Percentiles rank a stretch among this genome's conserved stretches.
These are phyloP conservation scores for Rhinogobio ventralis DNA, from an alignment of 2,797 vertebrate genomes.

Conservation along the genomic window DNA sequence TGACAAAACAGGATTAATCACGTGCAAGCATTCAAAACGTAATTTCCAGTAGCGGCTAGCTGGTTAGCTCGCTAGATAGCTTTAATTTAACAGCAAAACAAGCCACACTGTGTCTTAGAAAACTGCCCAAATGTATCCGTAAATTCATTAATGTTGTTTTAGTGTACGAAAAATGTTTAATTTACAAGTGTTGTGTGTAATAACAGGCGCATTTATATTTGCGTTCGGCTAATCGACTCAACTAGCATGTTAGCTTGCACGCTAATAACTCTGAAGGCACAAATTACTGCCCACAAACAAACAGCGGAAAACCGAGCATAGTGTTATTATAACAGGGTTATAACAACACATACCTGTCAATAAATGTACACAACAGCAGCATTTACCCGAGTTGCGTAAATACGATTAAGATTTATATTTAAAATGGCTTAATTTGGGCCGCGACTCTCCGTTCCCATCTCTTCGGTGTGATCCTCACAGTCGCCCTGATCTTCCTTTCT, in stretches of 20 bases:
- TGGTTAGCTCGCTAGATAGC: neutral
- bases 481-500: constrained; percentile 58
- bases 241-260: neutral
- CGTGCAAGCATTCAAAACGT: neutral
- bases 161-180: neutral
- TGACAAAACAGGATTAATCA: neutral
- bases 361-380: neutral
- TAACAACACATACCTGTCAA: neutral
- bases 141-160: neutral
- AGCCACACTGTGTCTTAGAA: neutral
- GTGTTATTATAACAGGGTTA: neutral
- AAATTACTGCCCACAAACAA: constrained; percentile 9
- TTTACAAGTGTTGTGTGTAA: neutral
- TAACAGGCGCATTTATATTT: neutral
- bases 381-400: neutral
- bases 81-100: neutral
- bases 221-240: neutral
- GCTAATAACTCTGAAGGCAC: constrained; percentile 36
- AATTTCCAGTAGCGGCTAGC: constrained; percentile 28
- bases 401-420: neutral
- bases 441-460: constrained; percentile 52
- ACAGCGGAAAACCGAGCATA: neutral
- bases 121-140: neutral
- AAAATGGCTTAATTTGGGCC: constrained; percentile 12
- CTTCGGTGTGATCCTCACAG: constrained; percentile 40